Conservation (phyloP, 2,797 vertebrate genomes). For the Sebastes kiyomatsui region DNA sequence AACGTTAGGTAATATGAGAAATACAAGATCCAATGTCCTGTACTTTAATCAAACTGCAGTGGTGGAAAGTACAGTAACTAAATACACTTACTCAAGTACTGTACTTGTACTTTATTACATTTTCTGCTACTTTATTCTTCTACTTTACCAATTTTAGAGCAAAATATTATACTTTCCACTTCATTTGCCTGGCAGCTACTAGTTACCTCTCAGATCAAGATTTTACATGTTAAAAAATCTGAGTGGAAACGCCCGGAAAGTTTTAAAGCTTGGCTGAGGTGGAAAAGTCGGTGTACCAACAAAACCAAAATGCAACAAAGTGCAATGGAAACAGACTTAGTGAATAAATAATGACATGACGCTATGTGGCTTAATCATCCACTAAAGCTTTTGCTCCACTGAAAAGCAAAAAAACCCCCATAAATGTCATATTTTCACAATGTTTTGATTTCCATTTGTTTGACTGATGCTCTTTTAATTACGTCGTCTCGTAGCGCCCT, state of each 20-base stretch:
- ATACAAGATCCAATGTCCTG: not conserved
- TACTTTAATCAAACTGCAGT: not conserved
- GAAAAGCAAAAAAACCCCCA: not conserved
- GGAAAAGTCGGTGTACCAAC: too few species aligned
- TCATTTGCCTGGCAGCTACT: not conserved
- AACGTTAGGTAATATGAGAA: slow-evolving; percentile 36
- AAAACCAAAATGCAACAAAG: not conserved
- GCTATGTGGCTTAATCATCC: not conserved
- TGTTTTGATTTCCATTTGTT: not conserved
- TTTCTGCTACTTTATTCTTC: too few species aligned
- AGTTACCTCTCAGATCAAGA: not conserved
- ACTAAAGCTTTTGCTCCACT: not conserved
- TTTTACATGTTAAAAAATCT: not conserved
- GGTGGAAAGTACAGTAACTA: not conserved
- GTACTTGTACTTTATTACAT: not conserved
- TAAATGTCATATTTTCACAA: not conserved
- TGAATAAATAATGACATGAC: not conserved
- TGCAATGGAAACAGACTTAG: too few species aligned
- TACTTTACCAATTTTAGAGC: too few species aligned
- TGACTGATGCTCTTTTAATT: too few species aligned
- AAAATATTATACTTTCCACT: too few species aligned
- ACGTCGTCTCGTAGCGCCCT: accelerated
- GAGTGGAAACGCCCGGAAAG: too few species aligned
- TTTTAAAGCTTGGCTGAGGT: too few species aligned
- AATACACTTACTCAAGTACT: not conserved